Conservation (phyloP, 92 coral and sea anemone genomes). For the Epizoanthus stellaris region DNA sequence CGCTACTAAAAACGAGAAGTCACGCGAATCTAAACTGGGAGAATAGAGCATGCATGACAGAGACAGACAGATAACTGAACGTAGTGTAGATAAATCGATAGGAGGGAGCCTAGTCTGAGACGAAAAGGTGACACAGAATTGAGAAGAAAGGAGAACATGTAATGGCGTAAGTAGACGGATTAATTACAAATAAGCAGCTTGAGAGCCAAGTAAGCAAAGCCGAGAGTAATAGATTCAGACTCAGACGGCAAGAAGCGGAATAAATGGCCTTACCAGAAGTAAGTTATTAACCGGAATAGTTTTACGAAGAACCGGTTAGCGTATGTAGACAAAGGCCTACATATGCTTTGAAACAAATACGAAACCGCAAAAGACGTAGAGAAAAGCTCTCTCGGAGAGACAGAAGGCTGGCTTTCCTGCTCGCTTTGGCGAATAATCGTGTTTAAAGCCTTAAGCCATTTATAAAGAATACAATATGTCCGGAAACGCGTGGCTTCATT, state of each 20-base stretch:
- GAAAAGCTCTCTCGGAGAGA: conserved; percentile 6
- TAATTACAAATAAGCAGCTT: too few species aligned
- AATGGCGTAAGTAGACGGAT: too few species aligned
- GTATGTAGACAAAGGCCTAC: neutral
- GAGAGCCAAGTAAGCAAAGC: neutral
- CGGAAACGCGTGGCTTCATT: conserved; percentile 7
- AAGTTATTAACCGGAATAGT: neutral
- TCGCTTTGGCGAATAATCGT: neutral
- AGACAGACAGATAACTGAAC: conserved; percentile 7
- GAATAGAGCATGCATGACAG: neutral
- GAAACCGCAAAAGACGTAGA: conserved; percentile 5
- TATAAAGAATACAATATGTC: neutral
- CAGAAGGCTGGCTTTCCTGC: conserved; percentile 6
- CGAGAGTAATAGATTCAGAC: neutral
- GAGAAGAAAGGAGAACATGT: too few species aligned
- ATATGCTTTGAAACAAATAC: neutral
- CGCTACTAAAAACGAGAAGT: neutral
- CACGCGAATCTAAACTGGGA: conserved; percentile 26
- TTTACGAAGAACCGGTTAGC: neutral
- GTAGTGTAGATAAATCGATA: neutral
- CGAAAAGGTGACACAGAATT: too few species aligned
- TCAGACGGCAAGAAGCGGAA: too few species aligned
- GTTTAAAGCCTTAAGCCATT: conserved; percentile 31
- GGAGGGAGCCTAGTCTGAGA: neutral
- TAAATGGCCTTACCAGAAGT: too few species aligned